Base-by-base conservation (phyloP, 2,888 invertebrate genomes). In the Leucania comma region DNA sequence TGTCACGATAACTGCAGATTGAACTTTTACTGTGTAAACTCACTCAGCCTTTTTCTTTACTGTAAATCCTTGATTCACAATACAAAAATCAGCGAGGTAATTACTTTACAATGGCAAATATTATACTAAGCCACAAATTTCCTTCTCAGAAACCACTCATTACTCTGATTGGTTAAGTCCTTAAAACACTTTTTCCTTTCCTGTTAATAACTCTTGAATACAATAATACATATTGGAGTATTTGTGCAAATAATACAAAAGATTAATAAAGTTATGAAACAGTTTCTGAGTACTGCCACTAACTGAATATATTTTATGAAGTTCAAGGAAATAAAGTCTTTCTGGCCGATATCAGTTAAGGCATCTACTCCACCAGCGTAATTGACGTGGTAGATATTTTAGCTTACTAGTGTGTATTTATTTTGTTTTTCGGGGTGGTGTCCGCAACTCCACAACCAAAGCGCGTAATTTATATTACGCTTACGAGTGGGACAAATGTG, bases 131-230 rank as follows among this genome's bases (percentile, higher is more conserved):
- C 6, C 9, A 26, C 5, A 14, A 67, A 32, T 20, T 20, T 20
- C 6, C 4, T 20, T n/a, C 20, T 48, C 5, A 9, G 32, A 8
- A 48, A 38, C 14, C 42, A 68, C 10, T 38, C 12, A 14, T 53
- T 32, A 32, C 67, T 48, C 5, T 32, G 20, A 64, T 64, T 29
- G 46, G 14, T 3, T 24, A 50, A 50, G 17, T 66, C 24, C n/a
- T n/a, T 35, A 35, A 50, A 66, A 26, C 14, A 26, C 5, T 35
- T 50, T 61, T 17, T 1, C 9, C 6, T 17, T 38, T 62, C 22
- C 35, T 38, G n/a, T 5, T 56, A 38, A 62, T 20, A 14, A 53
- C 24, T 62, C 1, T 17, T 17, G 4, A 64, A 42, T 6, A 58
- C 42, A 42, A 42, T 58, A 42, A 42, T 58, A 57, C 35, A 9